Conservation (phyloP, 92 coral and sea anemone genomes). For the Nematostella vectensis region DNA sequence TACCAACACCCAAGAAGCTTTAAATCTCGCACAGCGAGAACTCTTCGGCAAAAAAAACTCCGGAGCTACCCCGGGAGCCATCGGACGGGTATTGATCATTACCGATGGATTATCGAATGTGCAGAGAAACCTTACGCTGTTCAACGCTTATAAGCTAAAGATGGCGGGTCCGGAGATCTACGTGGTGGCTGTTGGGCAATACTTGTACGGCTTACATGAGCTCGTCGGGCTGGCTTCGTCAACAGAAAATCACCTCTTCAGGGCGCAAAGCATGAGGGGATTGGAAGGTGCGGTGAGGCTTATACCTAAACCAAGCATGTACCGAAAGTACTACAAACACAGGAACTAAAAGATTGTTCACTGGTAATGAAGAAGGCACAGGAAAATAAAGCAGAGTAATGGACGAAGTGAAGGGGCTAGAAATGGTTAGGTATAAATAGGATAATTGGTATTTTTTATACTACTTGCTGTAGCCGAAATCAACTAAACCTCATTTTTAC, state of each 20-base stretch:
- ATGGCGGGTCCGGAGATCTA: slow-evolving; percentile 13
- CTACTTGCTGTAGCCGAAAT: too few relatives aligned
- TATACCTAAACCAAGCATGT: too few relatives aligned
- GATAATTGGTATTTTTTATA: too few relatives aligned
- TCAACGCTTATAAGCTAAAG: slow-evolving; percentile 23
- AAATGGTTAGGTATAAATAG: too few relatives aligned
- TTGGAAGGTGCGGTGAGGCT: too few relatives aligned
- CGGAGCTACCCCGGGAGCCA: not conserved
- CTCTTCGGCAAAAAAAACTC: not conserved
- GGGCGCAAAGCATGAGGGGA: slow-evolving; percentile 14
- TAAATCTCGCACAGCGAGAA: not conserved
- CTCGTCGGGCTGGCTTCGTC: slow-evolving; percentile 28
- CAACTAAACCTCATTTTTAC: too few relatives aligned
- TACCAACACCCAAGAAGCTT: not conserved
- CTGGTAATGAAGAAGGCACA: too few relatives aligned
- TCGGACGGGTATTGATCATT: slow-evolving; percentile 14
- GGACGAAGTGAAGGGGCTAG: too few relatives aligned
- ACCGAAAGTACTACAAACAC: too few relatives aligned
- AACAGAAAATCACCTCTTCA: slow-evolving; percentile 17
- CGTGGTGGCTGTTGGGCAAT: slow-evolving; percentile 34
- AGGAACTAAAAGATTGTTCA: too few relatives aligned
- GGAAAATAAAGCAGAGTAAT: too few relatives aligned
- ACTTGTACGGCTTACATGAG: slow-evolving; percentile 24
- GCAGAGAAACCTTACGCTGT: slow-evolving; percentile 7
- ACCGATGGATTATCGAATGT: slow-evolving; percentile 39